phyloP scores from a whole-genome alignment of 1,140 invertebrate species.

The Acromyrmex charruanus region DNA sequence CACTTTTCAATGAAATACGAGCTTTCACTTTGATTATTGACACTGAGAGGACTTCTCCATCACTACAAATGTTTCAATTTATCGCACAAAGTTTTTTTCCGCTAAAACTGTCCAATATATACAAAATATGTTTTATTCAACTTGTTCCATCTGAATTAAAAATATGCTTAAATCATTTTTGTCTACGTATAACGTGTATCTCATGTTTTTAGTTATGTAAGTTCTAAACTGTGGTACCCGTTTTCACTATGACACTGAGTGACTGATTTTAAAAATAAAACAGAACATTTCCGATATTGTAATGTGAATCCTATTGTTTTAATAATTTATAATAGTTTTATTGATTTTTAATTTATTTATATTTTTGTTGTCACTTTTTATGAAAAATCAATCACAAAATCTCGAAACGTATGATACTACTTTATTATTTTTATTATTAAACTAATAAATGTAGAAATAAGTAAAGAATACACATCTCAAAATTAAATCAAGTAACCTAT shows the following conservation, averaged over 20 bases:
- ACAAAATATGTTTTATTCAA: constrained; percentile 48
- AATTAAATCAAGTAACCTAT: not conserved
- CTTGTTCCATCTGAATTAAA: constrained; percentile 41
- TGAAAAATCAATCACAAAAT: not conserved
- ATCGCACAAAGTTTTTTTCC: constrained; percentile 12
- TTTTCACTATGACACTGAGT: constrained; percentile 18
- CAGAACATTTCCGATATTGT: not conserved
- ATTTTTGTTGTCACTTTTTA: not conserved
- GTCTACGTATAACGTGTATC: not conserved
- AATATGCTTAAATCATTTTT: constrained; percentile 50
- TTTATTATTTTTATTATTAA: constrained; percentile 2
- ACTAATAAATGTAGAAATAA: not conserved
- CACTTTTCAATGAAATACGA: constrained; percentile 52
- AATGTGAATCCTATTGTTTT: not conserved
- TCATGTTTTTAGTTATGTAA: constrained; percentile 31
- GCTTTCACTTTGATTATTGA: constrained; percentile 57
- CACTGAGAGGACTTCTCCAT: constrained; percentile 34
- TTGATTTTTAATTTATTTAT: not conserved
- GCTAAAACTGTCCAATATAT: constrained; percentile 22
- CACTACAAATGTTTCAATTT: constrained; percentile 54
- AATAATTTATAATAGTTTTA: constrained; percentile 28
- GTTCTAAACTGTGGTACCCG: constrained; percentile 8
- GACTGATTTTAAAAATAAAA: constrained; percentile 28
- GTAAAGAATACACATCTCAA: not conserved
- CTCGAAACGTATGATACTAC: not conserved